Evolutionary conservation across 2,888 invertebrate genomes (phyloP), one percentile per base, ranked within the genome.

Genomic region (Panopea generosa): DNA sequence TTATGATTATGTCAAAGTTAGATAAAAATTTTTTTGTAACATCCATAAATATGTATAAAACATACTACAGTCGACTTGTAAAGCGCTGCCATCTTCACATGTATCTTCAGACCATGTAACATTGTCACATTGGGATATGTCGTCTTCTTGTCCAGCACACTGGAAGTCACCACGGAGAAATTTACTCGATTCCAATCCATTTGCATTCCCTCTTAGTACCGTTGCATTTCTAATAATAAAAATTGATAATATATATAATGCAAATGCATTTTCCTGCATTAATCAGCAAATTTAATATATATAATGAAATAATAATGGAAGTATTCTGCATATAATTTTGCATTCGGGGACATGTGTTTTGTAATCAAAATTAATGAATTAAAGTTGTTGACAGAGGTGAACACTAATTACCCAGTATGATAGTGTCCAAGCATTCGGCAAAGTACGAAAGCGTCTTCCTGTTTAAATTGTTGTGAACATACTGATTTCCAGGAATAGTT

Each of bases 91-190:
- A 20, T n/a, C 14, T 9, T 43, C 4, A 40, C 67, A 67, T 4
- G 18, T 18, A 3, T 55, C 29, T 11, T 20, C 33, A 16, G 14
- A 16, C 49, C 57, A 50, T 6, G 52, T 18, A 2, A 22, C 18
- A 40, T 27, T 26, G 6, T 16, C 9, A 50, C 70, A 70, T 29
- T 63, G 63, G 14, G 70, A 62, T 26, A 70, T 57, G 27, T 70
- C 70, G 4, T 47, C 63, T 43, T 70, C 70, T 27, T 38, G 22
- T n/a, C 70, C 70, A 57, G 47, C 63, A 57, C 70, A 70, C 50
- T 49, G n/a, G 14, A 57, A 55, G 22, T 14, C 20, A 38, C 70
- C 70, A 2, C n/a, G 18, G 9, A 50, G 16, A 16, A 33, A 55
- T 3, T 33, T 22, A 2, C 24, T 38, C 22, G 16, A 40, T 22